Evolutionary conservation across 2,888 invertebrate species (phyloP), one percentile per base, ranked within the genome.

Genomic region (Lottia scabra): DNA sequence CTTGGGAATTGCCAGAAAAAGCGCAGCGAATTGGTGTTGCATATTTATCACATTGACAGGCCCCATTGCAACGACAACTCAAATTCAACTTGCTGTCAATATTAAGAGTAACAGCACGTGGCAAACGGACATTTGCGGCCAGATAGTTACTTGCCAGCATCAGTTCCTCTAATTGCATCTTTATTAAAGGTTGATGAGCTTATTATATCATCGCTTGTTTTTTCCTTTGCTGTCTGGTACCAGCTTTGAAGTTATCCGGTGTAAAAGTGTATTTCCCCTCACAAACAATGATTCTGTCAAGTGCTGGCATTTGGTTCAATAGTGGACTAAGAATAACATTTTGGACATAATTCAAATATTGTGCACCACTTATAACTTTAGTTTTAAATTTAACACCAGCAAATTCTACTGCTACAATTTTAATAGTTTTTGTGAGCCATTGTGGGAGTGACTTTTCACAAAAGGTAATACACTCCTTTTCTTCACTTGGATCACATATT

Each of bases 381-480:
- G 67, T 65, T 27, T 75, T 71, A 44, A 77, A 77, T 63, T 75
- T 75, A 3, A 75, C 74, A 15, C 74, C 75, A 63, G 77, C 77
- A 70, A 77, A 77, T 64, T 77, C 77, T 15, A 75, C 19, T 8
- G 45, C 23, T 15, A 65, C 65, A 65, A 19, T 19, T 44, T 65
- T 65, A 26, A 44, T 13, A 15, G n/a, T 63, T 63, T 63, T 19
- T n/a, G 38, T 63, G 27, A 63, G 38, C 13, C 27, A 15, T 63
- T 12, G 27, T 63, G 63, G 63, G 27, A 63, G 5, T 19, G 27
- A 27, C 38, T 27, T 63, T 16, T 27, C 27, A 30, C 27, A 27
- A 27, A 63, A 3, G 63, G 1, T 63, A 5, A 63, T 38, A 19
- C 27, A 30, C 16, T 38, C 63, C 38, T 27, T 30, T 63, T 63